Conservation (phyloP, 2,113 vertebrate genomes). For the Trogon surrucura region DNA sequence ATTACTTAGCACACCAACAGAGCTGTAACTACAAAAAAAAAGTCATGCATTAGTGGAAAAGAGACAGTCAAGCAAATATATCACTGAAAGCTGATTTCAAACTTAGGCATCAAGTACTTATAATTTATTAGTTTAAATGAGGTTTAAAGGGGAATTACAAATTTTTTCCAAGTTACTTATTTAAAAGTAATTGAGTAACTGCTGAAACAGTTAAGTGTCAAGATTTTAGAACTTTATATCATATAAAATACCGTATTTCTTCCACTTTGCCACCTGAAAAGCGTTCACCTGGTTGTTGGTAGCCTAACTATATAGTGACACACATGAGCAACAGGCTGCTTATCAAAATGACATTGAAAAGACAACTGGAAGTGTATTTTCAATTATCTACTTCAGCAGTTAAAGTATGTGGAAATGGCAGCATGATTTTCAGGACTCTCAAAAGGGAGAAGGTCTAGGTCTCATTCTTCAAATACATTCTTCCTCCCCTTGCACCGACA, state of each 20-base stretch:
- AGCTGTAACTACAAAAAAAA: background rate
- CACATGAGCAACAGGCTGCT: fast-evolving
- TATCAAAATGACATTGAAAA: background rate
- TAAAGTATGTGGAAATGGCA: background rate
- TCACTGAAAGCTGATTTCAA: background rate
- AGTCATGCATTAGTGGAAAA: background rate
- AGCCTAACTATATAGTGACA: background rate
- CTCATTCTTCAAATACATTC: background rate
- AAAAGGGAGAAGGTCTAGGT: background rate
- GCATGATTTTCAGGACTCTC: background rate
- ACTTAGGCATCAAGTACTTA: background rate
- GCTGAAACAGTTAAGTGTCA: background rate
- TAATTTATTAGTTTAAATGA: background rate
- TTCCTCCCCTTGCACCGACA: background rate
- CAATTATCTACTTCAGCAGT: background rate
- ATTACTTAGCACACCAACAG: background rate
- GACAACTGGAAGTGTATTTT: background rate
- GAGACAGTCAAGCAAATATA: background rate
- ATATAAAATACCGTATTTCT: background rate
- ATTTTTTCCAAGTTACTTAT: background rate
- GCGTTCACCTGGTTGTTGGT: background rate
- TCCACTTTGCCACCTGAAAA: background rate
- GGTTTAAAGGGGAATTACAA: background rate
- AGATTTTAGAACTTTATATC: background rate
- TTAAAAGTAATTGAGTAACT: background rate